Evolutionary conservation across 1,140 invertebrate genomes (phyloP), one percentile per base, ranked within the genome.

Genomic region (Condylostylus longicornis): DNA sequence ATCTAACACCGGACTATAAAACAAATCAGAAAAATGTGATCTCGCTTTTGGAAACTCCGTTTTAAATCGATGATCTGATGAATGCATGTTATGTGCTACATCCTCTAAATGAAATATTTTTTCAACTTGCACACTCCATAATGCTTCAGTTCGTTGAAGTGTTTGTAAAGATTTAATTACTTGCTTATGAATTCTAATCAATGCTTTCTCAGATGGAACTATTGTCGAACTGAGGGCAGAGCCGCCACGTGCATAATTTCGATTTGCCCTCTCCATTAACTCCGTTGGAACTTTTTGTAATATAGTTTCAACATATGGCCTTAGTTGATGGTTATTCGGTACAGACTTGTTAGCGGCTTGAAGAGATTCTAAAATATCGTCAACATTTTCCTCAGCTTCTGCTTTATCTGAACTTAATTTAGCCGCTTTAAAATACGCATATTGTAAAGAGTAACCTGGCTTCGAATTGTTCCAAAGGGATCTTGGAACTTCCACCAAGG

Each of bases 381-480:
- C 90, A 1, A 98, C 74, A 46, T 77, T 79, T 66, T 98, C 94
- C 65, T 97, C 91, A 9, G 93, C 88, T 63, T 97, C 93, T 53
- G 82, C 88, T 58, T 93, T 91, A 48, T 98, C 94, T n/a, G 82
- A 77, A 56, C 82, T 91, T 6, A 98, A 64, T 66, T 98, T 98
- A n/a, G 94, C 87, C 40, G 90, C 77, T 65, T 90, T 93, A 59
- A 98, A 99, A 60, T 98, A 97, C 8, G 82, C 80, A 46, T 87
- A 79, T 42, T 82, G 79, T 18, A 98, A 64, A 19, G 76, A 78
- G 46, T 85, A 82, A 34, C 78, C 79, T 42, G 78, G 72, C 63
- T 77, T 81, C 35, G 75, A 80, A 51, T 78, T 75, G 49, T 86
- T 80, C 87, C 87, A 96, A 9, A 94, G 62, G 41, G 75, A 79